These are phyloP conservation scores for Apotomis turbidana DNA, from an alignment of 2,888 invertebrate species.

Conservation along the genomic window DNA sequence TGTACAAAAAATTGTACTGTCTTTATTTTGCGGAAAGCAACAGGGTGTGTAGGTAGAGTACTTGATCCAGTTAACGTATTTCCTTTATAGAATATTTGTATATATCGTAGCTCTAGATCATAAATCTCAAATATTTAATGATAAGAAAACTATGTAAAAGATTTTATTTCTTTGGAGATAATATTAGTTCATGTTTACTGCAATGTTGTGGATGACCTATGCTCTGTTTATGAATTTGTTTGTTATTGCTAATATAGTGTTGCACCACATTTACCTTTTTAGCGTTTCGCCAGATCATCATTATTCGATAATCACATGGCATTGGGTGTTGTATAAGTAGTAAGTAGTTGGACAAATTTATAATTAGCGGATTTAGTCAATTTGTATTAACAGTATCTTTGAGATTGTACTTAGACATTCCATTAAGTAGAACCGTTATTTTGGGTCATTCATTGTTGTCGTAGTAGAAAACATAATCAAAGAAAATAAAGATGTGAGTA, in stretches of 20 bases:
- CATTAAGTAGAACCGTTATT: conserved; percentile 52
- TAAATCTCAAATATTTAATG: conserved; percentile 42
- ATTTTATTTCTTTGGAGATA: conserved; percentile 18
- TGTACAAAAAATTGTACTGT: conserved; percentile 39
- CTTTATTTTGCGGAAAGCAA: conserved; percentile 47
- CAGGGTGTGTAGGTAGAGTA: conserved; percentile 49
- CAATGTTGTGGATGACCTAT: conserved; percentile 45
- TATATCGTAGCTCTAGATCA: conserved; percentile 61
- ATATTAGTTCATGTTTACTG: conserved; percentile 7
- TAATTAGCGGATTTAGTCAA: conserved; percentile 42
- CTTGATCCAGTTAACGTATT: conserved; percentile 60
- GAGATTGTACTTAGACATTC: conserved; percentile 69
- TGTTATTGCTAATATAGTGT: conserved; percentile 6
- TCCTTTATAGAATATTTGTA: conserved; percentile 67
- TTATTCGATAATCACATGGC: conserved; percentile 8
- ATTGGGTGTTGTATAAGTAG: conserved; percentile 20
- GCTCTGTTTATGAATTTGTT: conserved; percentile 36
- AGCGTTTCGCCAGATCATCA: not conserved
- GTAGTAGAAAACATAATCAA: conserved; percentile 62
- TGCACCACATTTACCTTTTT: not conserved
- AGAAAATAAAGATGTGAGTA: conserved; percentile 55
- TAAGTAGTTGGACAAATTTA: conserved; percentile 36
- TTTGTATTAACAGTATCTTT: conserved; percentile 42
- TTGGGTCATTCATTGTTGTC: conserved; percentile 62
- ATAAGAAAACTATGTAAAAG: conserved; percentile 23